These are phyloP conservation scores for Zosterops hypoxanthus DNA, from an alignment of 2,113 vertebrate genomes.

Conservation along the genomic window DNA sequence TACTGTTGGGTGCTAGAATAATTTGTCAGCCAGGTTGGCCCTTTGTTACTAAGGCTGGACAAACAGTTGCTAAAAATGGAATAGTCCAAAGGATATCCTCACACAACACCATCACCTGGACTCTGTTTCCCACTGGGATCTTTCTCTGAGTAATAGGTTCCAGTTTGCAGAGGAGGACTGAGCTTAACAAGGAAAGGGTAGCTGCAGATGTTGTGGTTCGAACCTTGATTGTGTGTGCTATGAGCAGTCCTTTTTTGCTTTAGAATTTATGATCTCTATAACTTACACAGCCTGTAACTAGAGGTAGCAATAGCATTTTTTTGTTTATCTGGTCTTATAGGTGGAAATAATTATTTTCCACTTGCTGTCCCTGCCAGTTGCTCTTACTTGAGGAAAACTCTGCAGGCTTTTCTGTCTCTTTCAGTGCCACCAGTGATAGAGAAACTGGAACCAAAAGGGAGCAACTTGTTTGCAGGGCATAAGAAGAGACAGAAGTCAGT, in stretches of 20 bases:
- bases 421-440: not conserved
- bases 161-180: not conserved
- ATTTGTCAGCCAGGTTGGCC: not conserved
- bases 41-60: not conserved
- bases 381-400: not conserved
- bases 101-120: not conserved
- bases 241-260: not conserved
- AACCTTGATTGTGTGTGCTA: not conserved
- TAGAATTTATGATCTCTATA: not conserved
- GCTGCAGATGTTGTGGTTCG: not conserved
- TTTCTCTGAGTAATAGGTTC: not conserved
- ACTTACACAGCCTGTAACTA: not conserved
- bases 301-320: not conserved
- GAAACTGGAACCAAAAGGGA: not conserved
- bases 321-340: not conserved
- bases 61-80: not conserved
- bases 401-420: not conserved
- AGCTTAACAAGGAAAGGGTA: not conserved
- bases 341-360: not conserved
- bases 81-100: not conserved
- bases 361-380: not conserved
- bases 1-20: fast-evolving
- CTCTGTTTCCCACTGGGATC: not conserved
- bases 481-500: not conserved
- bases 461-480: not conserved